A percentile compares a stretch with the other conserved stretches of the same genome.
Conservation (phyloP, 2,888 invertebrate genomes). For the Eupithecia abbreviata region DNA sequence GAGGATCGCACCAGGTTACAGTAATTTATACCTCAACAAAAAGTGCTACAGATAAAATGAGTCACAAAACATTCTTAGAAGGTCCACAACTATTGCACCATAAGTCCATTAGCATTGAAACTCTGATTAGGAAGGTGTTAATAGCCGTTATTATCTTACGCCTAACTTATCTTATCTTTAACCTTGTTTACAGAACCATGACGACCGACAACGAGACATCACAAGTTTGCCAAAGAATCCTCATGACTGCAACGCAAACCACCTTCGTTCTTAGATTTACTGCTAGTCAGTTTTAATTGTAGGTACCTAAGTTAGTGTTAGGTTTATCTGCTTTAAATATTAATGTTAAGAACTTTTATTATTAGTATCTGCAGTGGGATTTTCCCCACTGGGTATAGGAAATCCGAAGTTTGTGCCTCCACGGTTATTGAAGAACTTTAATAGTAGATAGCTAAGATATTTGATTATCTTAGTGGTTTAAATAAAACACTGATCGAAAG, state of each 20-base stretch:
- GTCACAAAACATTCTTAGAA: neutral
- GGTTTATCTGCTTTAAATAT: slow-evolving; percentile 4
- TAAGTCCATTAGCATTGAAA: neutral
- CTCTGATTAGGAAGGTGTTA: slow-evolving; percentile 4
- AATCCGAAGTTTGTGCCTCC: neutral
- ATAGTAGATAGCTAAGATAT: neutral
- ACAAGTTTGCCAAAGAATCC: slow-evolving; percentile 61
- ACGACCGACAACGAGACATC: slow-evolving; percentile 41
- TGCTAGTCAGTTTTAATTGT: slow-evolving; percentile 20
- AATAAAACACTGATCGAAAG: neutral
- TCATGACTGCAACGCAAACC: slow-evolving; percentile 54
- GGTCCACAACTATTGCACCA: neutral
- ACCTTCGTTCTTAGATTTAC: slow-evolving; percentile 32
- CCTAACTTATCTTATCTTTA: slow-evolving; percentile 34
- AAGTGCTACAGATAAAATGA: neutral
- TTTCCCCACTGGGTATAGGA: neutral
- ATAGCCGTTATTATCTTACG: slow-evolving; percentile 15
- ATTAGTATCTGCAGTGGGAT: neutral
- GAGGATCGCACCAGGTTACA: no score
- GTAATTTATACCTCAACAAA: neutral
- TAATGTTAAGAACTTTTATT: neutral
- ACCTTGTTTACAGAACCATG: slow-evolving; percentile 53
- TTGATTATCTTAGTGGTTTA: neutral
- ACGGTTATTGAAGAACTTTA: neutral
- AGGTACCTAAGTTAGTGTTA: neutral